Percentiles rank a stretch among this genome's conserved stretches.
Evolutionary conservation across 2,113 vertebrate species (phyloP).

Genomic region (Mobula birostris): DNA sequence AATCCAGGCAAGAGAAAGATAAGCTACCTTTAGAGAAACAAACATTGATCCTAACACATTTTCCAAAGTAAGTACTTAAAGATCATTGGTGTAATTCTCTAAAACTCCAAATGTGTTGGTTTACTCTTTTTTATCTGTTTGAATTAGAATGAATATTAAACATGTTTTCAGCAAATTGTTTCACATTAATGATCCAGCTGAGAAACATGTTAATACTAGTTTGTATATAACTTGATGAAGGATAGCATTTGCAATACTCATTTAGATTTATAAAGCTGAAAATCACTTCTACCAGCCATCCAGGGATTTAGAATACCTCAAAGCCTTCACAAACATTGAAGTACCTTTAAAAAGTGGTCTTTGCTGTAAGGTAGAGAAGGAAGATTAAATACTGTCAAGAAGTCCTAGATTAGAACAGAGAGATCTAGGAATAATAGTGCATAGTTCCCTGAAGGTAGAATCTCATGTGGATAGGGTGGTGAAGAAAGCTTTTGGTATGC

Average conservation of each 20-base stretch:
- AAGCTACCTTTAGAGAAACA: slow-evolving; percentile 92
- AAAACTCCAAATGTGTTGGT: neutral
- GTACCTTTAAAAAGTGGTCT: neutral
- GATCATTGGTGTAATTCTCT: neutral
- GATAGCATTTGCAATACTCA: neutral
- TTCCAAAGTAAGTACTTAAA: slow-evolving; percentile 80
- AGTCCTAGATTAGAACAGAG: neutral
- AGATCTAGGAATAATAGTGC: no score
- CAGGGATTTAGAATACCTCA: neutral
- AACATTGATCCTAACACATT: slow-evolving; percentile 96
- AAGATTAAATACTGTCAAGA: neutral
- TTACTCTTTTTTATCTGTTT: neutral
- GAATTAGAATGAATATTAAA: neutral
- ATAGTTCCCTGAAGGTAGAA: no score
- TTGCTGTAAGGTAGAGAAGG: neutral
- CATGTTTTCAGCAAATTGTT: neutral
- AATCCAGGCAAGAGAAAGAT: slow-evolving; percentile 94
- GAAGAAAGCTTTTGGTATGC: no score
- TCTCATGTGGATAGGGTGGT: no score
- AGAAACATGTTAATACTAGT: neutral
- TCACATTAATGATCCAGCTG: neutral
- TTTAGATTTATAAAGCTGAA: neutral
- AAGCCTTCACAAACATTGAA: neutral
- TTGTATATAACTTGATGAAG: neutral
- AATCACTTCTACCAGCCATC: neutral